Conservation (phyloP, 2,113 vertebrate genomes). For the Meriones unguiculatus region DNA sequence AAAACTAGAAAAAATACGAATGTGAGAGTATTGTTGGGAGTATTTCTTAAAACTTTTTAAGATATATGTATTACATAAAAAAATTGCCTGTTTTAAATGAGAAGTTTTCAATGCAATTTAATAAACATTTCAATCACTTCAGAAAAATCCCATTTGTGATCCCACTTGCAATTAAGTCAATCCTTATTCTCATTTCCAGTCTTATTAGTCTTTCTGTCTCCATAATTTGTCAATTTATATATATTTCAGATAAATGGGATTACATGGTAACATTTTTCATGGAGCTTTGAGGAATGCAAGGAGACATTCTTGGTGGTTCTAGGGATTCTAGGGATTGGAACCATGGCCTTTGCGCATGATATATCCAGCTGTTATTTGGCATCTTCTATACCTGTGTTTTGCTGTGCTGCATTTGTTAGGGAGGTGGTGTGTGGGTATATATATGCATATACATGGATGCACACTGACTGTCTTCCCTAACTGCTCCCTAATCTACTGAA, state of each 20-base stretch:
- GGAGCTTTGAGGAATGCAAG: neutral
- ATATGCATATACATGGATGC: neutral
- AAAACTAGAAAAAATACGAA: neutral
- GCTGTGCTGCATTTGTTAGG: neutral
- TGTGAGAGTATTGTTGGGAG: neutral
- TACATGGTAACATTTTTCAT: neutral
- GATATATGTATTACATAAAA: neutral
- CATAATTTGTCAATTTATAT: neutral
- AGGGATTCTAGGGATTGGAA: neutral
- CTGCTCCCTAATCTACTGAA: neutral
- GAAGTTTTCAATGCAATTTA: neutral
- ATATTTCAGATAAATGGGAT: neutral
- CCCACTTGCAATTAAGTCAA: neutral
- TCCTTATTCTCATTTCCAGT: neutral
- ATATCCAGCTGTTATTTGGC: neutral
- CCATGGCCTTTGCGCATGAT: neutral
- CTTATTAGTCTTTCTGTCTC: neutral
- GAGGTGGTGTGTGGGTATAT: neutral
- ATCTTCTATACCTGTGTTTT: neutral
- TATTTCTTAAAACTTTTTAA: neutral
- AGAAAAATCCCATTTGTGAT: neutral
- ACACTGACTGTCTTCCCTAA: neutral
- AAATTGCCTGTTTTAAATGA: neutral
- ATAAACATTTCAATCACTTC: neutral
- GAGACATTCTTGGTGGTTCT: neutral